These are phyloP conservation scores for Digitonthophagus gazella DNA, from an alignment of 2,888 invertebrate species.

Conservation along the genomic window DNA sequence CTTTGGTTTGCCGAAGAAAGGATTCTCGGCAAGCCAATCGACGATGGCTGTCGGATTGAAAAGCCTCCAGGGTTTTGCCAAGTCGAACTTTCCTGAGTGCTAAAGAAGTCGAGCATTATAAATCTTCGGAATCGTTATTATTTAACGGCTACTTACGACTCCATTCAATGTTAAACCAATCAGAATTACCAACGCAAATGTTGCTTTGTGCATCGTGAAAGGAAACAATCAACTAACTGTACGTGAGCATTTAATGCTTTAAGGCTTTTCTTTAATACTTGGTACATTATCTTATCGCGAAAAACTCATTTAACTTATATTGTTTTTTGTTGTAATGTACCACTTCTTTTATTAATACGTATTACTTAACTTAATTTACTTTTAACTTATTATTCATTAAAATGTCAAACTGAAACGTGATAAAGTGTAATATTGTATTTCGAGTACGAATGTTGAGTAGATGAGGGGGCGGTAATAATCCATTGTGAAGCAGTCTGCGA, in stretches of 20 bases:
- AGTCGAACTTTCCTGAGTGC: neutral
- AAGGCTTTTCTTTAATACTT: neutral
- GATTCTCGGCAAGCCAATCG: neutral
- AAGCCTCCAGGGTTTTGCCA: neutral
- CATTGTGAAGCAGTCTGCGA: neutral
- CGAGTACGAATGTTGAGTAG: neutral
- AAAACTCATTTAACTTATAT: neutral
- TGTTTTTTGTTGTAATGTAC: neutral
- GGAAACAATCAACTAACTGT: neutral
- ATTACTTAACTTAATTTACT: no score
- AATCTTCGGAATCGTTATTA: neutral
- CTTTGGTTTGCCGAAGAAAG: neutral
- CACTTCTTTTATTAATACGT: no score
- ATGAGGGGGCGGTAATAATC: neutral
- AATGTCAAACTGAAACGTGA: neutral
- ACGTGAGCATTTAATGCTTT: no score
- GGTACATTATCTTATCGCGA: no score
- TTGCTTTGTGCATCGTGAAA: neutral
- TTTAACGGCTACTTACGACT: neutral
- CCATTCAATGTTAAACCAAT: neutral
- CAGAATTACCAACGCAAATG: neutral
- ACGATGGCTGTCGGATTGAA: neutral
- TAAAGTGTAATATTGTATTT: neutral
- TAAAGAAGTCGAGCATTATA: neutral
- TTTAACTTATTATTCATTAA: no score